These are phyloP conservation scores for Steatocranus sp. DNA, from an alignment of 2,797 vertebrate species.

Conservation along the genomic window DNA sequence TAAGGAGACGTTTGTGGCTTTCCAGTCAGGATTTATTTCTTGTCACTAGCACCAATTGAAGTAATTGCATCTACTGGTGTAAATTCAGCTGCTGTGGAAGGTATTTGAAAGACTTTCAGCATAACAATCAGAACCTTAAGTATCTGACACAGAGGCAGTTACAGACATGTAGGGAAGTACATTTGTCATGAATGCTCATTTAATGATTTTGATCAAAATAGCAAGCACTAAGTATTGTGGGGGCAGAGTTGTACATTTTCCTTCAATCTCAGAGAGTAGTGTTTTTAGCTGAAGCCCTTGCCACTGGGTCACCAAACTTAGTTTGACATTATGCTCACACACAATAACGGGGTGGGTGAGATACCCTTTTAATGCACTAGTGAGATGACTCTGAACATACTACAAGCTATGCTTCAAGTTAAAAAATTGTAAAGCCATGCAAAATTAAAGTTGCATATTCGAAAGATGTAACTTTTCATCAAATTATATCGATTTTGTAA, in stretches of 20 bases:
- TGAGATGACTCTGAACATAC: accelerated
- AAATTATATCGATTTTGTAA: background rate
- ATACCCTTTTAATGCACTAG: background rate
- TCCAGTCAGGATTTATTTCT: background rate
- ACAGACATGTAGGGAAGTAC: background rate
- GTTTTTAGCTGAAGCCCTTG: background rate
- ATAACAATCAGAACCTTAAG: background rate
- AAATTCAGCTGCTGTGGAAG: background rate
- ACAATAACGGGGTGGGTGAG: background rate
- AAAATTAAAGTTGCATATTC: background rate
- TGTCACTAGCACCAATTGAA: background rate
- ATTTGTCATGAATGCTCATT: background rate
- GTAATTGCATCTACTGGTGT: background rate
- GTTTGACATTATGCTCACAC: background rate
- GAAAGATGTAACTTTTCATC: background rate
- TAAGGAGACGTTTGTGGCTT: background rate
- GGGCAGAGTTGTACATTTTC: background rate
- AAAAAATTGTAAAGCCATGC: background rate
- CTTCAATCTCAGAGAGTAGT: background rate
- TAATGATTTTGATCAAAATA: background rate
- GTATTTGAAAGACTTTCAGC: background rate
- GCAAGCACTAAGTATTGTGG: background rate
- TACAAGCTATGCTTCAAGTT: background rate
- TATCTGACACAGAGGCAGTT: background rate
- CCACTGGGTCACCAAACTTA: background rate